Evolutionary conservation across 2,888 invertebrate genomes (phyloP).

Genomic region (Caenorhabditis becei): DNA sequence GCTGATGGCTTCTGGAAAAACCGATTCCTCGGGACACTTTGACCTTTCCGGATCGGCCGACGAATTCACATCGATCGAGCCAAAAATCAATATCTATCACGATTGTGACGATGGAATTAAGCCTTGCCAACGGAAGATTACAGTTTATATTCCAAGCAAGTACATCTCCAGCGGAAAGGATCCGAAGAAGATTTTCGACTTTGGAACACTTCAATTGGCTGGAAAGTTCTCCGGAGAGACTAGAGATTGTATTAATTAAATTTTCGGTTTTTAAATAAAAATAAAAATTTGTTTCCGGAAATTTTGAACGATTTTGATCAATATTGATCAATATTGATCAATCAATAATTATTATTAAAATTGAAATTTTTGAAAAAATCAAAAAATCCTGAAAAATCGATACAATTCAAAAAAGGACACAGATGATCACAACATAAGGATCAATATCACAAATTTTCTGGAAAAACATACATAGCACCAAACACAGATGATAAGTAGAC

Average conservation of each 20-base stretch:
- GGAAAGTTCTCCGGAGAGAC: slow-evolving; percentile 71
- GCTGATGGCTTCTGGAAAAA: slow-evolving; percentile 64
- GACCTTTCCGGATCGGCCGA: slow-evolving; percentile 64
- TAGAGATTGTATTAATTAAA: slow-evolving; percentile 70
- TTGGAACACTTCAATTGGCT: slow-evolving; percentile 70
- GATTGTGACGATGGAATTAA: slow-evolving; percentile 66
- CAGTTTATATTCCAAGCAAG: slow-evolving; percentile 73
- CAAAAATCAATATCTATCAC: slow-evolving; percentile 66
- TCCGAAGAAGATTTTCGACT: slow-evolving; percentile 71
- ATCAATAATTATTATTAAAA: too few relatives aligned
- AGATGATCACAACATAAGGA: slow-evolving; percentile 8
- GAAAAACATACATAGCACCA: slow-evolving; percentile 11
- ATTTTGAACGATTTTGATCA: too few relatives aligned
- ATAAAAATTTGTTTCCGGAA: too few relatives aligned
- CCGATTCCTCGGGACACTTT: slow-evolving; percentile 62
- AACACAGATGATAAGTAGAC: slow-evolving; percentile 2
- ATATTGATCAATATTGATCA: too few relatives aligned
- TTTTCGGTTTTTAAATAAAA: slow-evolving; percentile 20
- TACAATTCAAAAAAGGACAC: not conserved
- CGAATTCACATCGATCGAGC: slow-evolving; percentile 71
- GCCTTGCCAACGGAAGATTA: slow-evolving; percentile 78
- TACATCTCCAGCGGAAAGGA: slow-evolving; percentile 72
- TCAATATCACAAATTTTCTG: slow-evolving; percentile 1
- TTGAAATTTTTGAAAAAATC: too few relatives aligned
- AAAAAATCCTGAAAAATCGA: not conserved